phyloP scores from a whole-genome alignment of 2,797 vertebrate genomes.

The Dipus sagitta region DNA sequence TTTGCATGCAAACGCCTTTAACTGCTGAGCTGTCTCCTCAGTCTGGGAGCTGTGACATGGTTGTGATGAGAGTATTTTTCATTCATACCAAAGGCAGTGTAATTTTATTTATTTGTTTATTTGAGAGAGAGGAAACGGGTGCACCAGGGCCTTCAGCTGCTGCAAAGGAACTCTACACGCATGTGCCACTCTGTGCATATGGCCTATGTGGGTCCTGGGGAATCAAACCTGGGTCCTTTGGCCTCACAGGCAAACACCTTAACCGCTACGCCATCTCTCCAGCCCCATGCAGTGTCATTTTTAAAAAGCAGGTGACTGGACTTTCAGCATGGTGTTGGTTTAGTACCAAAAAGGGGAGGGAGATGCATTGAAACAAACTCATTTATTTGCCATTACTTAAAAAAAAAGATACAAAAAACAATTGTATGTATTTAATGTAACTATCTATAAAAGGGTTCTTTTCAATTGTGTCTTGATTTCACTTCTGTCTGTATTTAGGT shows the following conservation, averaged over 20 bases:
- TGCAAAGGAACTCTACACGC: too few species aligned
- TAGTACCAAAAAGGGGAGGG: background rate
- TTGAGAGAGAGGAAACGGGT: too few species aligned
- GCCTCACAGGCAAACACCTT: too few species aligned
- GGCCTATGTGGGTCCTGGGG: too few species aligned
- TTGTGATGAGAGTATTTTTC: background rate
- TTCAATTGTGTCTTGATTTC: slow-evolving; percentile 63
- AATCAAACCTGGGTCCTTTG: too few species aligned
- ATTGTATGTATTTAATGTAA: background rate
- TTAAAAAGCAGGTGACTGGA: background rate
- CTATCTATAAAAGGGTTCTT: slow-evolving; percentile 60
- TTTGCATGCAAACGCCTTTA: too few species aligned
- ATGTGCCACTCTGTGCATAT: too few species aligned
- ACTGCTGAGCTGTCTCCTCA: too few species aligned
- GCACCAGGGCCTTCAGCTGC: too few species aligned
- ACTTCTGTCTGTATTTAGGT: slow-evolving; percentile 89
- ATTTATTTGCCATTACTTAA: background rate
- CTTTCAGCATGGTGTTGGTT: background rate
- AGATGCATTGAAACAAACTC: background rate
- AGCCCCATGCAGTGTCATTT: background rate
- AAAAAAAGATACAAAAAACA: background rate
- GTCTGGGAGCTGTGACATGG: background rate
- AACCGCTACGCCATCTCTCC: too few species aligned
- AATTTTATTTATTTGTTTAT: too few species aligned
- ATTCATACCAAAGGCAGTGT: background rate